Base-by-base conservation (phyloP, 1,140 invertebrate genomes). In the Coptotermes formosanus region DNA sequence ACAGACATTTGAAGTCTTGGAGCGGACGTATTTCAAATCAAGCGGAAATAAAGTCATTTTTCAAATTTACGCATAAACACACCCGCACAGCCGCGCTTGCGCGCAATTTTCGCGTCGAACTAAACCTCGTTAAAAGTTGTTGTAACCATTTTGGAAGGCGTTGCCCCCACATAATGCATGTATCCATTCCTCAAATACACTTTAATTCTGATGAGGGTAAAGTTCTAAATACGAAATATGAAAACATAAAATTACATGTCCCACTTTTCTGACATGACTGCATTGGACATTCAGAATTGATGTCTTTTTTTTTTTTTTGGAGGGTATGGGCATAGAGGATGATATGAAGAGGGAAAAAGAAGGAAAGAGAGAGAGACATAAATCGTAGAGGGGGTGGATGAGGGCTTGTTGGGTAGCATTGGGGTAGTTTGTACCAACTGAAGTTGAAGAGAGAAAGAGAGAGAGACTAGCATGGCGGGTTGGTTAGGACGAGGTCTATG, bases 371-470 rank as follows among this genome's bases (percentile, higher is more conserved):
- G 4, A 75, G 64, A 75, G 14, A 12, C 82, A 83, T 83, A 83
- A 83, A 83, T 83, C 82, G 82, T 52, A 83, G 82, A 45, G 82
- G 38, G 43, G 82, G 32, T 83, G 23, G 82, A 52, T 32, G 43
- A 30, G 48, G 32, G 82, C 23, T 44, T 19, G 82, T 52, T n/a
- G 82, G 48, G 32, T 2, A 55, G 52, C 52, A 55, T 4, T 55
- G 52, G 64, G 64, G 64, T 75, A 30, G 25, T 75, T 75, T 30
- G 64, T 75, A 75, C 82, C n/a, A 43, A 83, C 82, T 83, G 48
- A 44, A 52, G 82, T 19, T 30, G 32, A 8, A 25, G 4, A 55
- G 52, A 19, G 14, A 55, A 55, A 21, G 52, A 55, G 52, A 55
- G 16, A 55, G 52, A 55, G 52, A 16, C 45, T 9, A 48, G 21